Evolutionary conservation across 1,140 invertebrate species (phyloP).

Genomic region (Caenorhabditis brenneri): DNA sequence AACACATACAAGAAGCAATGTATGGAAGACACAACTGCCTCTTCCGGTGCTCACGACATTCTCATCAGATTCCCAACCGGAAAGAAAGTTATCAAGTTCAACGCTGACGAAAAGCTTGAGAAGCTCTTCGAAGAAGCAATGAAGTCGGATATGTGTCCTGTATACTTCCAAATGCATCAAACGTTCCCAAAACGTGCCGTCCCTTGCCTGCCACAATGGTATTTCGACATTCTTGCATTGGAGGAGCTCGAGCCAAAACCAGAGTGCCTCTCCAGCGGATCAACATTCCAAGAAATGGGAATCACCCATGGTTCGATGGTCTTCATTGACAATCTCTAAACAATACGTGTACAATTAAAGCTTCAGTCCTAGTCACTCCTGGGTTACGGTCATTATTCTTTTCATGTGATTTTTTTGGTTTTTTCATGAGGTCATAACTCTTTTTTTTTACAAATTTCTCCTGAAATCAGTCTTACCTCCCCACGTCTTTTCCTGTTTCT

Average conservation of each 20-base stretch:
- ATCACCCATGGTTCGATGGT: conserved; percentile 31
- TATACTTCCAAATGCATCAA: conserved; percentile 27
- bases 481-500: no score
- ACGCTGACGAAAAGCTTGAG: not conserved
- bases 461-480: not conserved
- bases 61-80: conserved; percentile 31
- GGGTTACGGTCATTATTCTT: no score
- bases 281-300: not conserved
- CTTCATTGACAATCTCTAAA: conserved; percentile 1
- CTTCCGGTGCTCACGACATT: not conserved
- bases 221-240: not conserved
- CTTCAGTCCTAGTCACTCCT: no score
- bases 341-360: no score
- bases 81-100: conserved; percentile 29
- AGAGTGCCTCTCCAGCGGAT: not conserved
- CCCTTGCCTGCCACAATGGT: conserved; percentile 27
- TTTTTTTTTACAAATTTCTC: no score
- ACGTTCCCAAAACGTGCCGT: not conserved
- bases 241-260: conserved; percentile 1
- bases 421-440: no score
- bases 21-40: not conserved
- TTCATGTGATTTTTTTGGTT: no score
- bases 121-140: conserved; percentile 1
- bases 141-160: not conserved
- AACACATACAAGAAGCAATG: not conserved